These are phyloP conservation scores for Phenganax marumi DNA, from an alignment of 92 coral and sea anemone genomes.

Conservation along the genomic window DNA sequence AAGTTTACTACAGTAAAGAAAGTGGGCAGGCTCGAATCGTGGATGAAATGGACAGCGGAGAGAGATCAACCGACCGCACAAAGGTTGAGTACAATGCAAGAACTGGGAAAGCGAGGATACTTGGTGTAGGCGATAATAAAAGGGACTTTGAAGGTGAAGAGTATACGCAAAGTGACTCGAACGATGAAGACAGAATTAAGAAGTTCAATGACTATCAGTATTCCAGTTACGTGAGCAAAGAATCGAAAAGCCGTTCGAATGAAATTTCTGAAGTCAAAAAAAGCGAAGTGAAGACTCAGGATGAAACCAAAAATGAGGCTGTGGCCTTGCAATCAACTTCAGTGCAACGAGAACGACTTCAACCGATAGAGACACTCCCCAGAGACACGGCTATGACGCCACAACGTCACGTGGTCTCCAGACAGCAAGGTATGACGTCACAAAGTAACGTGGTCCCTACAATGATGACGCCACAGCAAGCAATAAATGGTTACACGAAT, in stretches of 20 bases:
- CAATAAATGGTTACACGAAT: slow-evolving; percentile 20
- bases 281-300: neutral
- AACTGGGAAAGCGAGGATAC: slow-evolving; percentile 17
- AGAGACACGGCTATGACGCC: neutral
- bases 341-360: slow-evolving; percentile 23
- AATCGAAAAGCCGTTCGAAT: neutral
- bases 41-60: slow-evolving; percentile 20
- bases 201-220: neutral
- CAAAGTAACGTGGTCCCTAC: neutral
- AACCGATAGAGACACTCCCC: slow-evolving; percentile 14
- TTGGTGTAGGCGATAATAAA: slow-evolving; percentile 6
- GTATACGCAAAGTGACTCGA: neutral
- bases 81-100: slow-evolving; percentile 22
- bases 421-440: neutral
- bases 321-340: neutral
- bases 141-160: neutral
- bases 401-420: neutral
- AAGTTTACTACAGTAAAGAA: slow-evolving; percentile 1
- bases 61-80: neutral
- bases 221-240: neutral
- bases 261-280: neutral
- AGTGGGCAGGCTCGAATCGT: slow-evolving; percentile 19
- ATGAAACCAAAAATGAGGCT: neutral
- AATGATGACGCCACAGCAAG: neutral
- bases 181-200: neutral